Conservation (phyloP, 1,140 invertebrate species). For the Drosophila subpulchrella region DNA sequence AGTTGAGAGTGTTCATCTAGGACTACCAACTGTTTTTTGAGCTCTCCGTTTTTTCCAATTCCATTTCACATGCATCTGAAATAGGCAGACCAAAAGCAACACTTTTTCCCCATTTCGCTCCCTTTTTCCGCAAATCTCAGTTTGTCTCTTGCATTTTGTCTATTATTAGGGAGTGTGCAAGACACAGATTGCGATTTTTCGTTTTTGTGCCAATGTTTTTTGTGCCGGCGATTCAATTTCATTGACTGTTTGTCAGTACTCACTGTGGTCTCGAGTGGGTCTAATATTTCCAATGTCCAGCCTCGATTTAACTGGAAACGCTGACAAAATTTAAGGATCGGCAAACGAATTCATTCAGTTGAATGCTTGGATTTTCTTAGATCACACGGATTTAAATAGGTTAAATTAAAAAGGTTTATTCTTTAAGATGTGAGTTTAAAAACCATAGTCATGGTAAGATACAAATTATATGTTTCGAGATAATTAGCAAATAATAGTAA, state of each 20-base stretch:
- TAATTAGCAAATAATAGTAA: no score
- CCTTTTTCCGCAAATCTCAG: constrained; percentile 9
- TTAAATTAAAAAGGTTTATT: no score
- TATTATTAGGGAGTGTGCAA: constrained; percentile 45
- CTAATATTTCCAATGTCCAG: neutral
- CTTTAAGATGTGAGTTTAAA: no score
- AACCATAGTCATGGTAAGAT: no score
- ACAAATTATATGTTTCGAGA: no score
- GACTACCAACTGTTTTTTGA: constrained; percentile 3
- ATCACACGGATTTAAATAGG: no score
- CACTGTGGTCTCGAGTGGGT: neutral
- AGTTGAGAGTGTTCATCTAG: neutral
- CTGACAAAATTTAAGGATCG: neutral
- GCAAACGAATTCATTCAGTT: neutral
- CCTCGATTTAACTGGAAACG: neutral
- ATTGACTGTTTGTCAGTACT: constrained; percentile 19
- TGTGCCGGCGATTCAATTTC: constrained; percentile 46
- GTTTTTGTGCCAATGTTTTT: neutral
- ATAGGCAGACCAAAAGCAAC: constrained; percentile 18
- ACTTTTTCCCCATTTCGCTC: constrained; percentile 23
- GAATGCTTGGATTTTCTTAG: no score
- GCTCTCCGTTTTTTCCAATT: constrained; percentile 49
- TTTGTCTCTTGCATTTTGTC: constrained; percentile 47
- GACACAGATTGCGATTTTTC: constrained; percentile 34
- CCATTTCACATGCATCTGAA: constrained; percentile 38